Evolutionary conservation across 2,113 vertebrate genomes (phyloP).

Genomic region (Scomber scombrus): DNA sequence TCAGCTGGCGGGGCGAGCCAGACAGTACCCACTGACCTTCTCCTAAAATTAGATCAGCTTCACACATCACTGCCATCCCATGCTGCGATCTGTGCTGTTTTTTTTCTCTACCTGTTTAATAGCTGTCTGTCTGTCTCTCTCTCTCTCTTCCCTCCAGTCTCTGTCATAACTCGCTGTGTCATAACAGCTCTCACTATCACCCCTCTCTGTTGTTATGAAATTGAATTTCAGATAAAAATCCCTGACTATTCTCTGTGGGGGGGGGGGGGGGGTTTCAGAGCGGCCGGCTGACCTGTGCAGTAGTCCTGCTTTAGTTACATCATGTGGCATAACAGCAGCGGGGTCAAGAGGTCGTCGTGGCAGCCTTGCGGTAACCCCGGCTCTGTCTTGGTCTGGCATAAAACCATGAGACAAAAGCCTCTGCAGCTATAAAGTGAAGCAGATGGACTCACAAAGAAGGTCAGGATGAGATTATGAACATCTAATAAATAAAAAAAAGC

Average conservation of each 20-base stretch:
- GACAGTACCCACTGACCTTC: constrained; percentile 37
- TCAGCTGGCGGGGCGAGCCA: constrained; percentile 11
- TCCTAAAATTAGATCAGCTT: constrained; percentile 59
- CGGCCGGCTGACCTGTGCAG: constrained; percentile 36
- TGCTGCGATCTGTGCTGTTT: background rate
- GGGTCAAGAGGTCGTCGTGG: background rate
- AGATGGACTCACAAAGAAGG: constrained; percentile 18
- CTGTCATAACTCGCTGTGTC: constrained; percentile 48
- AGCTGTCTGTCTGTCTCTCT: constrained; percentile 24
- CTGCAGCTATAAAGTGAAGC: constrained; percentile 1
- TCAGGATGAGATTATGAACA: constrained; percentile 7
- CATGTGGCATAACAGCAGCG: constrained; percentile 26
- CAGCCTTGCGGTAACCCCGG: constrained; percentile 2
- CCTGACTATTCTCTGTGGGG: constrained; percentile 7
- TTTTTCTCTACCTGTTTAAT: constrained; percentile 43
- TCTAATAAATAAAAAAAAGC: background rate
- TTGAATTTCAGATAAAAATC: constrained; percentile 41
- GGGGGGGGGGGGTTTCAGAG: background rate
- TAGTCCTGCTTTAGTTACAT: constrained; percentile 24
- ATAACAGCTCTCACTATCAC: constrained; percentile 30
- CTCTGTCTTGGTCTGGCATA: background rate
- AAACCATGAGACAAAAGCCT: constrained; percentile 1
- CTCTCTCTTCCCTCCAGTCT: background rate
- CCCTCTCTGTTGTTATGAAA: constrained; percentile 41
- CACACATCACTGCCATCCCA: constrained; percentile 38